phyloP scores from a whole-genome alignment of 2,888 invertebrate species.

The Meiosimyza decipiens region DNA sequence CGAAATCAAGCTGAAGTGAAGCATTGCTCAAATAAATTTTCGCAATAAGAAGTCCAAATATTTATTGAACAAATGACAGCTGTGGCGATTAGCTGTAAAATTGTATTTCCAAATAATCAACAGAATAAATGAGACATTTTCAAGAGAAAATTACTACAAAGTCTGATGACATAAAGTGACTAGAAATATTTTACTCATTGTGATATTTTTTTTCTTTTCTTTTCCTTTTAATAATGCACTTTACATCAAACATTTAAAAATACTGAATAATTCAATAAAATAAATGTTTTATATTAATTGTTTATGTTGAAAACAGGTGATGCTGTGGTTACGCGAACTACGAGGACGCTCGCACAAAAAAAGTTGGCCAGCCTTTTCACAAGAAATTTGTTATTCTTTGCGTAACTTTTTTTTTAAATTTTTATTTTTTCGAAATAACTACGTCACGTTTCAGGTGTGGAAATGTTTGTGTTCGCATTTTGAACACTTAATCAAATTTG shows the following conservation, averaged over 20 bases:
- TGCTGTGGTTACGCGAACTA: background rate
- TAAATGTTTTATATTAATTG: too few relatives aligned
- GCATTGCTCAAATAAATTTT: background rate
- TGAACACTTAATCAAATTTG: slow-evolving; percentile 6
- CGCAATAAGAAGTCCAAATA: background rate
- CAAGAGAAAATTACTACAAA: too few relatives aligned
- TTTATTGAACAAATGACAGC: too few relatives aligned
- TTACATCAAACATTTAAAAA: too few relatives aligned
- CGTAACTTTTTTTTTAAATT: background rate
- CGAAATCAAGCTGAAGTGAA: too few relatives aligned
- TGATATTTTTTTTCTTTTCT: too few relatives aligned
- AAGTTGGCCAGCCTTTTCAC: background rate
- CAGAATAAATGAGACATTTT: too few relatives aligned
- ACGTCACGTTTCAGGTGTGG: slow-evolving; percentile 4
- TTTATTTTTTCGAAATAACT: background rate
- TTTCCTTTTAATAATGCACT: too few relatives aligned
- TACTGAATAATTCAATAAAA: too few relatives aligned
- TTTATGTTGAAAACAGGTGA: too few relatives aligned
- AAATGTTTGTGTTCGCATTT: background rate
- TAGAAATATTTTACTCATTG: too few relatives aligned
- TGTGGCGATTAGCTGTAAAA: background rate
- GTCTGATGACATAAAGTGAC: too few relatives aligned
- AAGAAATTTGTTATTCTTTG: background rate
- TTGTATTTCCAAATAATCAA: background rate
- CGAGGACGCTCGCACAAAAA: background rate